These are phyloP conservation scores for Galaxias olidus DNA, from an alignment of 2,797 vertebrate genomes.

Conservation along the genomic window DNA sequence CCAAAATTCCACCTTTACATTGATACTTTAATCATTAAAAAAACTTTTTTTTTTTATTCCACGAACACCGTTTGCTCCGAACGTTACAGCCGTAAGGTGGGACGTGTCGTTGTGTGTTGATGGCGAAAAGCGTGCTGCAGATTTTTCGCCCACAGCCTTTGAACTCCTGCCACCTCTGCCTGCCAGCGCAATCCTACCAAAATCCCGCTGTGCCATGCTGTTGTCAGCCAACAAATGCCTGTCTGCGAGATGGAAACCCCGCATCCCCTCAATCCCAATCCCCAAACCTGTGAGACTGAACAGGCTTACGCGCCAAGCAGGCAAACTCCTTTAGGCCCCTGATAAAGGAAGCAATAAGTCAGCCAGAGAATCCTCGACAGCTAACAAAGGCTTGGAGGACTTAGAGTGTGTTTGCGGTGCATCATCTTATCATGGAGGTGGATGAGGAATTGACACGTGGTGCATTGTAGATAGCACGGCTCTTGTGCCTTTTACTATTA, in stretches of 20 bases:
- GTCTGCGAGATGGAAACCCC: slow-evolving; percentile 36
- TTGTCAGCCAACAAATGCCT: slow-evolving; percentile 44
- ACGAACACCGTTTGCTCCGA: not conserved
- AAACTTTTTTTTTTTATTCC: not conserved
- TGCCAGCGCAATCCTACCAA: slow-evolving; percentile 49
- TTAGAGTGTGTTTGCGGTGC: slow-evolving; percentile 37
- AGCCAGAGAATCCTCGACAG: slow-evolving; percentile 34
- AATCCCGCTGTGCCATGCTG: slow-evolving; percentile 35
- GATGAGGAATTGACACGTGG: slow-evolving; percentile 23
- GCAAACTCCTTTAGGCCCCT: slow-evolving; percentile 29
- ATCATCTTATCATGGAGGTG: slow-evolving; percentile 34
- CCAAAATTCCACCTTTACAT: no score
- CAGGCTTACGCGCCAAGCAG: slow-evolving; percentile 37
- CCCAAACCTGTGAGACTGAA: slow-evolving; percentile 41
- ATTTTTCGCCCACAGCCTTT: slow-evolving; percentile 37
- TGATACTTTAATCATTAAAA: no score
- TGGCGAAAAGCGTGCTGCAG: slow-evolving; percentile 22
- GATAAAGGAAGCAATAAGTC: slow-evolving; percentile 47
- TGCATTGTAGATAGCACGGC: slow-evolving; percentile 41
- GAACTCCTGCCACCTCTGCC: slow-evolving; percentile 51
- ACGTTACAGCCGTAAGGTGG: not conserved
- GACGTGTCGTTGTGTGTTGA: slow-evolving; percentile 13
- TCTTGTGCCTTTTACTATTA: slow-evolving; percentile 38
- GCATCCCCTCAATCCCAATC: slow-evolving; percentile 23
- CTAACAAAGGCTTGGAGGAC: slow-evolving; percentile 26